A percentile compares a stretch with the other conserved stretches of the same genome.
Conservation (phyloP, 2,113 vertebrate species). For the Cricetomys ansorgei region DNA sequence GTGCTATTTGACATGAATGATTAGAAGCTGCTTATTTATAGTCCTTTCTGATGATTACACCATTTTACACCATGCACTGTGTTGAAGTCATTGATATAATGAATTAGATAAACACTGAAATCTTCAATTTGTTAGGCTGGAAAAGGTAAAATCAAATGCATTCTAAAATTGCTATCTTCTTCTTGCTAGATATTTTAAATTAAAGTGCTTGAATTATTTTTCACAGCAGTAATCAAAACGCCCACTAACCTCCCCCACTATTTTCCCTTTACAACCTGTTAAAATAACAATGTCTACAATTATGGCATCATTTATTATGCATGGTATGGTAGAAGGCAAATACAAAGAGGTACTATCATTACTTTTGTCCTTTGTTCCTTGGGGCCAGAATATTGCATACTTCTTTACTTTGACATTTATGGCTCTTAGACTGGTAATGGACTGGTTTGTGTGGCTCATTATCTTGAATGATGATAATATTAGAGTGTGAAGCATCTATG, state of each 20-base stretch:
- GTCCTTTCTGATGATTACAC: slow-evolving; percentile 19
- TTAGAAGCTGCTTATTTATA: not conserved
- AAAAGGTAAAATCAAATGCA: slow-evolving; percentile 48
- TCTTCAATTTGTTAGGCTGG: slow-evolving; percentile 3
- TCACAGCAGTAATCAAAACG: slow-evolving; percentile 62
- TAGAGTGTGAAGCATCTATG: slow-evolving; percentile 83
- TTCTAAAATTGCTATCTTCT: slow-evolving; percentile 38
- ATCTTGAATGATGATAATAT: slow-evolving; percentile 90
- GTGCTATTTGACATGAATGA: not conserved
- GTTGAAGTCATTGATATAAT: not conserved
- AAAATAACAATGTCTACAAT: slow-evolving; percentile 86
- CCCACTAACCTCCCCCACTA: slow-evolving; percentile 33
- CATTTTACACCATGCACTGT: not conserved
- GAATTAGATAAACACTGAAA: slow-evolving; percentile 49
- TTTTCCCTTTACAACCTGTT: slow-evolving; percentile 81
- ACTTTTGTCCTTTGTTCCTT: slow-evolving; percentile 89
- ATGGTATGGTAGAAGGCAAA: slow-evolving; percentile 87
- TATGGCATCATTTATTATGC: slow-evolving; percentile 86
- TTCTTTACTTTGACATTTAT: slow-evolving; percentile 91
- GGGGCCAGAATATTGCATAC: slow-evolving; percentile 88
- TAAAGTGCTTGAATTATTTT: slow-evolving; percentile 64
- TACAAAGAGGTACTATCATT: slow-evolving; percentile 89
- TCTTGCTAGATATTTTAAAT: slow-evolving; percentile 56
- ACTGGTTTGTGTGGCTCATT: slow-evolving; percentile 89
- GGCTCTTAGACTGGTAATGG: slow-evolving; percentile 90